Conservation (phyloP, 2,888 invertebrate species). For the Lepidonotus clava region DNA sequence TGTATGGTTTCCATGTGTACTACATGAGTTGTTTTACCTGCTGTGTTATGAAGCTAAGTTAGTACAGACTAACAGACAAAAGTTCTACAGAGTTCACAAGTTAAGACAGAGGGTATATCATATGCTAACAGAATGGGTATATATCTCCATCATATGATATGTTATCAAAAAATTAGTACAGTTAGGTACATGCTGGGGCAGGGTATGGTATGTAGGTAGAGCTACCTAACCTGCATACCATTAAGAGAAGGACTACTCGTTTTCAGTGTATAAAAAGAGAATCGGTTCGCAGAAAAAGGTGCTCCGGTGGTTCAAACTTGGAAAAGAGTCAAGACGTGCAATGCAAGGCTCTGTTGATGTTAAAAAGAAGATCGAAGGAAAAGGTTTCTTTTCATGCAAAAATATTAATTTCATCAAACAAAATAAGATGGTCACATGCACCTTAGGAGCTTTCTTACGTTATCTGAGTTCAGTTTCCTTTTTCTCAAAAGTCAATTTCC, state of each 20-base stretch:
- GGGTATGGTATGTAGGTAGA: conserved; percentile 3
- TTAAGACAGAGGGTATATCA: conserved; percentile 34
- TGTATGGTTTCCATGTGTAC: too few species aligned
- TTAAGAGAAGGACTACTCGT: neutral
- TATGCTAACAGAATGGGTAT: neutral
- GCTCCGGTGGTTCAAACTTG: conserved; percentile 20
- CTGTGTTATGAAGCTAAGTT: too few species aligned
- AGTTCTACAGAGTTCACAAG: conserved; percentile 16
- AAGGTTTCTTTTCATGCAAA: conserved; percentile 36
- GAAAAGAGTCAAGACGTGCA: conserved; percentile 31
- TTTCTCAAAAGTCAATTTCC: conserved; percentile 31
- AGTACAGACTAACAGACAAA: conserved; percentile 12
- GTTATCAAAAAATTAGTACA: neutral
- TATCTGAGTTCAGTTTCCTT: neutral
- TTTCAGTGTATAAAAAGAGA: neutral
- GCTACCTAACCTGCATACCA: neutral
- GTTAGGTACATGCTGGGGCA: neutral
- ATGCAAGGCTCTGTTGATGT: conserved; percentile 23
- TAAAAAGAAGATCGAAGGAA: conserved; percentile 32
- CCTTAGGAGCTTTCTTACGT: conserved; percentile 42
- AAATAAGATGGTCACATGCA: conserved; percentile 42
- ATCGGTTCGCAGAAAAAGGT: neutral
- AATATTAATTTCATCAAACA: conserved; percentile 21
- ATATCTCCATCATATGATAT: conserved; percentile 36
- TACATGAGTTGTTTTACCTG: too few species aligned